Percentiles rank a stretch among this genome's conserved stretches.
These are phyloP conservation scores for Andrena dorsata DNA, from an alignment of 2,888 invertebrate species.

Conservation along the genomic window DNA sequence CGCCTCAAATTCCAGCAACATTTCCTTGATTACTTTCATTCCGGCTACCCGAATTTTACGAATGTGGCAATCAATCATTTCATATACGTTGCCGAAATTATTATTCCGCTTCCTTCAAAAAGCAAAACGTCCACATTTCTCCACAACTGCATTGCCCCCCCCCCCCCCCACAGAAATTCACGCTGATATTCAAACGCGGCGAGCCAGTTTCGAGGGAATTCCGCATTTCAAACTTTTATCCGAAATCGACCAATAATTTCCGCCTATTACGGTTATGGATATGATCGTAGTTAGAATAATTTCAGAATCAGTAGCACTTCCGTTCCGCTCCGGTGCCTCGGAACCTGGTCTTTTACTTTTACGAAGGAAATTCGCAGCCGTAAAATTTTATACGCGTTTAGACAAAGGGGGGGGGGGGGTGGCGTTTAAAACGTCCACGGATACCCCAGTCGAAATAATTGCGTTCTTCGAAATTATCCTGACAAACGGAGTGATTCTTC, in stretches of 20 bases:
- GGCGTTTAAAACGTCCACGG: background rate
- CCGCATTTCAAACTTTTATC: conserved; percentile 33
- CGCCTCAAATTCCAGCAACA: no score
- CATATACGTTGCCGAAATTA: background rate
- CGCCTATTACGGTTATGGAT: conserved; percentile 18
- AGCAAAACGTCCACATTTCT: background rate
- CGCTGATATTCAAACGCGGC: background rate
- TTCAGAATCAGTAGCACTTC: conserved; percentile 24
- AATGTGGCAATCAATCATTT: background rate
- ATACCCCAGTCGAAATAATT: background rate
- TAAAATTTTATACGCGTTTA: conserved; percentile 13
- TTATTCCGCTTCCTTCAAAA: background rate
- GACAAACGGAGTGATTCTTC: background rate
- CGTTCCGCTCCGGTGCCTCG: background rate
- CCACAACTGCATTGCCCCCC: background rate
- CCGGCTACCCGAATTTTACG: background rate
- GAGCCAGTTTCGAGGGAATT: background rate
- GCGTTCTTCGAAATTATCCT: no score
- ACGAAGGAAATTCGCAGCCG: background rate
- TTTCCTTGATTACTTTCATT: no score
- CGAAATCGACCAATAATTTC: conserved; percentile 32
- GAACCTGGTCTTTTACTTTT: conserved; percentile 1
- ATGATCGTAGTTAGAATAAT: conserved; percentile 29
- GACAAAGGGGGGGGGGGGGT: background rate
- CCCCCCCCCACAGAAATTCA: no score